Conservation (phyloP, 2,888 invertebrate species). For the Drosophila kambysellisi region DNA sequence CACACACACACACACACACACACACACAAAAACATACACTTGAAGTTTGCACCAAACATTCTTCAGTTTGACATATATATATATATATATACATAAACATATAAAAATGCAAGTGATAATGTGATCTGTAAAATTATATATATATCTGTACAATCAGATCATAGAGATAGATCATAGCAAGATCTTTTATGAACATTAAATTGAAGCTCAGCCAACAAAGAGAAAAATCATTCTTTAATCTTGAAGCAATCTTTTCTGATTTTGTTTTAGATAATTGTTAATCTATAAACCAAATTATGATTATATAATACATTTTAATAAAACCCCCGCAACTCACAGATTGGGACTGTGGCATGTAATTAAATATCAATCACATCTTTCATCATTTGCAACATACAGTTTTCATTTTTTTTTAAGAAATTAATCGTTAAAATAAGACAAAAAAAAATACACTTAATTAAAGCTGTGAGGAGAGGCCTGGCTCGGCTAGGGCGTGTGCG, state of each 20-base stretch:
- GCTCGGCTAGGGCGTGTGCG: constrained; percentile 8
- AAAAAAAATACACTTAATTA: constrained; percentile 54
- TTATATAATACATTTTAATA: background rate
- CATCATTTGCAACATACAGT: background rate
- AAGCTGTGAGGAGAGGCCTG: constrained; percentile 53
- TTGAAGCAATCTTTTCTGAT: background rate
- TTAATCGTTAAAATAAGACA: constrained; percentile 11
- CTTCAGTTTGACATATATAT: constrained; percentile 18
- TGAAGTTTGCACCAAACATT: constrained; percentile 28
- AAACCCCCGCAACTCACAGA: background rate
- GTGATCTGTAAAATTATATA: background rate
- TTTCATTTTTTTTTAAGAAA: background rate
- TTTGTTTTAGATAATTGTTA: background rate
- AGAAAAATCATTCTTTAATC: background rate
- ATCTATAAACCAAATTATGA: background rate
- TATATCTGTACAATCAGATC: background rate
- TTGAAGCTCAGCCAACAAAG: background rate
- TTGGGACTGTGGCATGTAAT: background rate
- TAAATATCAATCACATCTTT: background rate
- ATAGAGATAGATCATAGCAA: background rate
- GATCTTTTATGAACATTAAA: background rate
- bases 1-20: constrained; percentile 16
- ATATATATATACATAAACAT: background rate
- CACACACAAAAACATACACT: constrained; percentile 17
- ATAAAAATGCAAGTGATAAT: background rate